Evolutionary conservation across 2,797 vertebrate species (phyloP), one percentile per base, ranked within the genome.

Genomic region (Rhodeus uyekii): DNA sequence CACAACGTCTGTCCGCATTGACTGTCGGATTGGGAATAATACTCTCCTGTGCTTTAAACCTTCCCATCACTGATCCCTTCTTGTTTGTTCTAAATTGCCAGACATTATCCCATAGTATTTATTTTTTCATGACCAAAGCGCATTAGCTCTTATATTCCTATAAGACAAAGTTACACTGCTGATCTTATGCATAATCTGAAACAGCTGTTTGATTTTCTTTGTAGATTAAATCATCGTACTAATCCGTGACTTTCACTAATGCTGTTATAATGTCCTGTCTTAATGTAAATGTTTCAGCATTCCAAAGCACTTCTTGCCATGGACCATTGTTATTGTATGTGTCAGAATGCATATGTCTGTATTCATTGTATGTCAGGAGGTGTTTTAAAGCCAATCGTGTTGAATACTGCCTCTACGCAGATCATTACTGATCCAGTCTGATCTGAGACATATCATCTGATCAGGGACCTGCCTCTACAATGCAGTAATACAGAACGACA

Each of bases 401-500:
- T 60, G 24, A 42, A 71, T 50, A 58, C 39, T 65, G 79, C 76
- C 65, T 77, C 53, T 69, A 77, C 67, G 67, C 50, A 81, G 64
- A 73, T 77, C 53, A 22, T 80, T 61, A 55, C 69, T 72, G 76
- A 82, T 67, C 61, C 22, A 36, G 64, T 64, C 82, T 67, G 18
- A 27, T 84, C 48, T 60, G 29, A 76, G 63, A 73, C 24, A 76
- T 88, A 82, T 73, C 69, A 75, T 83, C 65, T 71, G 46, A 83
- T 87, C 88, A 87, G 27, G 83, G 87, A 84, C 63, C 39, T 46
- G 38, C 44, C 80, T 86, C 85, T 89, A 87, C 87, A 85, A 89
- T 91, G 92, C 91, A 91, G 90, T 89, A 87, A 88, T 27, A 61
- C 81, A 83, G 39, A 78, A 88, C 79, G 67, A 87, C 65, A n/a